Percentiles rank a stretch among this genome's conserved stretches.
phyloP scores from a whole-genome alignment of 2,888 invertebrate species.

The Agrypnus murinus region DNA sequence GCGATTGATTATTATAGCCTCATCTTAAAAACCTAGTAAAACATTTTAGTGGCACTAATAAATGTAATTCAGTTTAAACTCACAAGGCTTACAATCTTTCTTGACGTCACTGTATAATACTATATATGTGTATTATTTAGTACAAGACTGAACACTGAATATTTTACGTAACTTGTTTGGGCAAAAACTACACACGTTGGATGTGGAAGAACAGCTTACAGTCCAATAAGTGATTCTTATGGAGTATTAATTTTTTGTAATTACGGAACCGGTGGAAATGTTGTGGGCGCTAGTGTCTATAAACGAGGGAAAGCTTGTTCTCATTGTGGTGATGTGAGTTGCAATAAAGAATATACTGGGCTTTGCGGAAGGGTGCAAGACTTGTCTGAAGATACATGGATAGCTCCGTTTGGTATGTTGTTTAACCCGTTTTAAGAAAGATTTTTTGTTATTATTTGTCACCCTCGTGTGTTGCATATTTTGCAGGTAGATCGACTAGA shows the following conservation, averaged over 20 bases:
- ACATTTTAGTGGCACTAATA: no score
- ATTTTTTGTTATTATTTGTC: no score
- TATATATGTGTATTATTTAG: no score
- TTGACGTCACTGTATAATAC: no score
- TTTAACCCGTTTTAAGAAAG: no score
- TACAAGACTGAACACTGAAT: conserved; percentile 44
- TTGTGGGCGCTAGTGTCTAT: conserved; percentile 35
- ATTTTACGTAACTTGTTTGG: conserved; percentile 55
- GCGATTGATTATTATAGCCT: no score
- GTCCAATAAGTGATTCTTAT: neutral
- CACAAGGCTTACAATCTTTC: no score
- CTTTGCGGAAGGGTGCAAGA: conserved; percentile 2
- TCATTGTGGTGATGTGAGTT: conserved; percentile 58
- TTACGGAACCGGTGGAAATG: conserved; percentile 40
- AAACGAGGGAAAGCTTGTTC: conserved; percentile 41
- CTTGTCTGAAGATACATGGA: neutral
- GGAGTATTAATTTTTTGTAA: conserved; percentile 33
- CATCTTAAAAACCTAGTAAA: no score
- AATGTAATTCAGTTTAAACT: no score
- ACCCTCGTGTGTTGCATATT: no score
- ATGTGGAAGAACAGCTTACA: conserved; percentile 40
- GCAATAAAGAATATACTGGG: neutral
- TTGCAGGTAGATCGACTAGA: no score
- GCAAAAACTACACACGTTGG: conserved; percentile 52
- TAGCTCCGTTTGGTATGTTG: no score